A percentile compares a stretch with the other conserved stretches of the same genome.
phyloP scores from a whole-genome alignment of 2,888 invertebrate genomes.

The Melanostoma scalare region DNA sequence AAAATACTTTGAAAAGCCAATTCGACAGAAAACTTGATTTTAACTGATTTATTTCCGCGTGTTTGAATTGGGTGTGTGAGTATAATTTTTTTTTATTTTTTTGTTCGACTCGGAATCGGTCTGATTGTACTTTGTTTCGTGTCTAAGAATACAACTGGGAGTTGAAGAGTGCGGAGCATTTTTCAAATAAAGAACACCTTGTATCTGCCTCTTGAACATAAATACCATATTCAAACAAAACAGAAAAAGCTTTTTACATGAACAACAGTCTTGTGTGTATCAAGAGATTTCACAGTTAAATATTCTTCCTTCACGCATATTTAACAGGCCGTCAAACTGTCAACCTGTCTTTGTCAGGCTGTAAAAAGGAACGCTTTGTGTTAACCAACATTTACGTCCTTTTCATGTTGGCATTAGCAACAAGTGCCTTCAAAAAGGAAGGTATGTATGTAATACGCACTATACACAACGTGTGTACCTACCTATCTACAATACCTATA shows the following conservation, averaged over 20 bases:
- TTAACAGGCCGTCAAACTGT: conserved; percentile 26
- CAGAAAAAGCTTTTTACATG: background rate
- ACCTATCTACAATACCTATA: no score
- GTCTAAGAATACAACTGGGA: conserved; percentile 1
- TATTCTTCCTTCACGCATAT: conserved; percentile 4
- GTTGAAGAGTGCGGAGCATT: conserved; percentile 4
- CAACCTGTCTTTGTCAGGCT: conserved; percentile 29
- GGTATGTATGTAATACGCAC: no score
- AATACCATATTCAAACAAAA: background rate
- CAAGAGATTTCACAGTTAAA: conserved; percentile 1
- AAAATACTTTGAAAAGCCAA: conserved; percentile 45
- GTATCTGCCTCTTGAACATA: conserved; percentile 8
- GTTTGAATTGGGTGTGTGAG: background rate
- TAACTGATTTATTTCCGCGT: conserved; percentile 30
- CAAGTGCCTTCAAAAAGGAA: conserved; percentile 4
- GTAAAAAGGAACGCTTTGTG: conserved; percentile 18
- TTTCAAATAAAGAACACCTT: conserved; percentile 17
- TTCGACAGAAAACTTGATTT: conserved; percentile 47
- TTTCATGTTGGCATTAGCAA: conserved; percentile 16
- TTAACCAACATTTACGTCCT: conserved; percentile 27
- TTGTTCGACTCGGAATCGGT: conserved; percentile 4
- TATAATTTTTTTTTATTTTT: conserved; percentile 9
- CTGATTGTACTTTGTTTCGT: background rate
- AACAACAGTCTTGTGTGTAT: background rate
- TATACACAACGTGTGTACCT: no score